These are phyloP conservation scores for Thripadectes ignobilis DNA, from an alignment of 2,797 vertebrate species.

Conservation along the genomic window DNA sequence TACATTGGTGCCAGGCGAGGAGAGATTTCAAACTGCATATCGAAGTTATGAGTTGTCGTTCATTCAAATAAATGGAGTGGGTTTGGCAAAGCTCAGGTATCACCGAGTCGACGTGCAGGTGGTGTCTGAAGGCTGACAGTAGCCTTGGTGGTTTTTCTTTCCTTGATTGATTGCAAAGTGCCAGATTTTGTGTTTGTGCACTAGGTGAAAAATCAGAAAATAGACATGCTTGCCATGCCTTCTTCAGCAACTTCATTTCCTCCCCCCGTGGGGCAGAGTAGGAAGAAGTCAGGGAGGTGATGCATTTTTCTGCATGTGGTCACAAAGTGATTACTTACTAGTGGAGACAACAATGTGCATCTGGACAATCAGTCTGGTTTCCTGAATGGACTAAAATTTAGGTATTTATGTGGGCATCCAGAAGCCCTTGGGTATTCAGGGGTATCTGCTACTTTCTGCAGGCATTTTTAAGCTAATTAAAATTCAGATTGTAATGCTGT, in stretches of 20 bases:
- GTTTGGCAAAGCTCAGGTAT: constrained; percentile 6
- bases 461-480: background rate
- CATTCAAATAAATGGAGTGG: background rate
- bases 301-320: background rate
- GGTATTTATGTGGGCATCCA: background rate
- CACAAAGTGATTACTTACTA: background rate
- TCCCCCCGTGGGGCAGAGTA: fast-evolving
- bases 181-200: background rate
- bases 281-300: background rate
- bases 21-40: background rate
- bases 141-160: background rate
- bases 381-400: background rate
- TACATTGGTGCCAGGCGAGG: background rate
- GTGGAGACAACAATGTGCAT: background rate
- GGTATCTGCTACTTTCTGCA: background rate
- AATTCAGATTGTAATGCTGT: background rate
- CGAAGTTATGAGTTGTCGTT: background rate
- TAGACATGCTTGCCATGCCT: background rate
- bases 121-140: background rate
- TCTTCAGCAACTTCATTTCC: background rate
- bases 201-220: background rate
- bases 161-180: background rate
- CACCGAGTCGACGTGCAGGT: background rate
- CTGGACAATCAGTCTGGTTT: background rate
- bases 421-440: background rate